phyloP scores from a whole-genome alignment of 2,797 vertebrate genomes.

The Netta rufina region DNA sequence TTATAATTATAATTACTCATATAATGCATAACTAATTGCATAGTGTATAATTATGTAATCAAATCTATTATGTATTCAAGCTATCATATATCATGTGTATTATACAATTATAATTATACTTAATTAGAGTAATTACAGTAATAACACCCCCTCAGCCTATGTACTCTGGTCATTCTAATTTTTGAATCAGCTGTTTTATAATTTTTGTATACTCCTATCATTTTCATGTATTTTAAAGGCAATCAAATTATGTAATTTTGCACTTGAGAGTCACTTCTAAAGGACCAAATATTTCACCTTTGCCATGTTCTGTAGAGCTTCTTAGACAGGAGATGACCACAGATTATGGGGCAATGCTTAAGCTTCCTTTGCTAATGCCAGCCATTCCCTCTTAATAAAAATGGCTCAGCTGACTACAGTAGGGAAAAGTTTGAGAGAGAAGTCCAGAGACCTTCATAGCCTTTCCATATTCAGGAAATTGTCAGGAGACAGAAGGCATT shows the following conservation, averaged over 20 bases:
- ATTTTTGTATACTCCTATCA: not conserved
- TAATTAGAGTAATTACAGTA: not conserved
- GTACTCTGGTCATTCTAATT: not conserved
- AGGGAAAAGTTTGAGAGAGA: not conserved
- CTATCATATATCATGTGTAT: not conserved
- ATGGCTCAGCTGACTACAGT: not conserved
- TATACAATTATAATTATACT: not conserved
- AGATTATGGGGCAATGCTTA: not conserved
- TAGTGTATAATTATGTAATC: not conserved
- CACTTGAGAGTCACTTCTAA: not conserved
- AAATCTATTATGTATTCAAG: not conserved
- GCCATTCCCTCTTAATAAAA: not conserved
- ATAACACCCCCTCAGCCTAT: not conserved
- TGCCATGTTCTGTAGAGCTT: not conserved
- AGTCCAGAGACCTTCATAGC: fast-evolving
- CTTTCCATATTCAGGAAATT: not conserved
- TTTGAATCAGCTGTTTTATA: not conserved
- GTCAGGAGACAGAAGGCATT: not conserved
- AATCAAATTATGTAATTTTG: not conserved
- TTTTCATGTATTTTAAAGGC: not conserved
- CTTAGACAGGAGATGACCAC: not conserved
- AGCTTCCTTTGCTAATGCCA: not conserved
- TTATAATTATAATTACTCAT: not conserved
- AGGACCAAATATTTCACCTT: not conserved
- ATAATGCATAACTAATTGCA: not conserved